Percentiles rank a stretch among this genome's conserved stretches.
These are phyloP conservation scores for Ephydatia muelleri DNA, from an alignment of 37 sponge, comb jelly and placozoan genomes.

Conservation along the genomic window DNA sequence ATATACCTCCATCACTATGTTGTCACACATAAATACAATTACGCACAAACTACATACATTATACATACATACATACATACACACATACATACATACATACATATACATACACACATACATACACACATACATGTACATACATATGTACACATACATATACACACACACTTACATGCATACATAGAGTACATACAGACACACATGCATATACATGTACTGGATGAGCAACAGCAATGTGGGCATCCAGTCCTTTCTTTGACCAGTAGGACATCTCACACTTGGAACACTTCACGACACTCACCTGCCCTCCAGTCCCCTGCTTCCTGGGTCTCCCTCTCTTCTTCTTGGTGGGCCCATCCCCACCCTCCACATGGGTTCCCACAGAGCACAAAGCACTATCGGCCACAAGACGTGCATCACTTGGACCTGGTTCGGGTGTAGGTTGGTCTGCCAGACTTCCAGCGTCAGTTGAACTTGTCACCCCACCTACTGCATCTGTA, in stretches of 20 bases:
- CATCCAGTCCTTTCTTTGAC: conserved; percentile 20
- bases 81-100: no score
- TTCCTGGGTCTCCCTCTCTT: background rate
- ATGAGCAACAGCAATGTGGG: conserved; percentile 24
- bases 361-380: no score
- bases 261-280: conserved; percentile 35
- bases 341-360: background rate
- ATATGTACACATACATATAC: no score
- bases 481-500: background rate
- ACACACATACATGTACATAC: no score
- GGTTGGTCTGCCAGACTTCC: background rate
- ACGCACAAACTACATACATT: background rate
- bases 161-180: no score
- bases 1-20: no score
- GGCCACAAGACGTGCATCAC: background rate
- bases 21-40: background rate
- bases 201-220: conserved; percentile 3
- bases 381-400: no score
- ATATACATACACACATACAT: no score
- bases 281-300: background rate
- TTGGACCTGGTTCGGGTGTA: background rate
- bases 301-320: background rate
- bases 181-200: no score
- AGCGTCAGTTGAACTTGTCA: background rate
- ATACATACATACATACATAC: conserved; percentile 2